Percentiles rank a stretch among this genome's conserved stretches.
These are phyloP conservation scores for Mastomys natalensis DNA, from an alignment of 2,113 vertebrate species.

Conservation along the genomic window DNA sequence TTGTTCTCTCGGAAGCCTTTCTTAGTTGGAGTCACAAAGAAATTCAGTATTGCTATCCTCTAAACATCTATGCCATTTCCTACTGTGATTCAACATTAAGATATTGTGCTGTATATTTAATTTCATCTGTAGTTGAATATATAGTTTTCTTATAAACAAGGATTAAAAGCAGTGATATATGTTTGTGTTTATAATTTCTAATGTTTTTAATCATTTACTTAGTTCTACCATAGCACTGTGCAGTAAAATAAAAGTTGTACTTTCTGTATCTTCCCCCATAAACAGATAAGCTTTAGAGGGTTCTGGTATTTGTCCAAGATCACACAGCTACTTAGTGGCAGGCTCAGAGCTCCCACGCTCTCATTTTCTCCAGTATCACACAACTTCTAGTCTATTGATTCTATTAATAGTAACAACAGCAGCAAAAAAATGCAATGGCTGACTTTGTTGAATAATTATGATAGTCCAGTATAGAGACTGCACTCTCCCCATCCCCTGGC, in stretches of 20 bases:
- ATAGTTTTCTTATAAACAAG: slow-evolving; percentile 32
- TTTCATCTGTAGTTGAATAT: slow-evolving; percentile 20
- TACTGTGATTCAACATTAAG: not conserved
- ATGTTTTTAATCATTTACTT: not conserved
- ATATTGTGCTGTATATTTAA: slow-evolving; percentile 12
- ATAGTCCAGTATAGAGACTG: not conserved
- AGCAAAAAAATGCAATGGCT: not conserved
- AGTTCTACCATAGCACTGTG: not conserved
- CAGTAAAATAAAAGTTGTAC: not conserved
- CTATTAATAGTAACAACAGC: not conserved
- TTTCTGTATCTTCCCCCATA: not conserved
- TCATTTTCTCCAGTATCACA: not conserved
- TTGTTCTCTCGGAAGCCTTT: not conserved
- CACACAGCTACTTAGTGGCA: not conserved
- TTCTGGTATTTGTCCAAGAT: slow-evolving; percentile 5
- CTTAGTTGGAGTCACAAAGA: not conserved
- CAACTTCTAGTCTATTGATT: not conserved
- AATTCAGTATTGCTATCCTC: not conserved
- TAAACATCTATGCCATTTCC: not conserved
- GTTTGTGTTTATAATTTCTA: not conserved
- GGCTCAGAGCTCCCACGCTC: not conserved
- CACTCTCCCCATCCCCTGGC: too few relatives aligned
- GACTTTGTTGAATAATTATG: not conserved
- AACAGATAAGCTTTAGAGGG: not conserved
- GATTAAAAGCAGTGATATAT: slow-evolving; percentile 28